Evolutionary conservation across 92 coral and sea anemone genomes (phyloP), one percentile per base, ranked within the genome.

Genomic region (Isaurus tuberculatus): DNA sequence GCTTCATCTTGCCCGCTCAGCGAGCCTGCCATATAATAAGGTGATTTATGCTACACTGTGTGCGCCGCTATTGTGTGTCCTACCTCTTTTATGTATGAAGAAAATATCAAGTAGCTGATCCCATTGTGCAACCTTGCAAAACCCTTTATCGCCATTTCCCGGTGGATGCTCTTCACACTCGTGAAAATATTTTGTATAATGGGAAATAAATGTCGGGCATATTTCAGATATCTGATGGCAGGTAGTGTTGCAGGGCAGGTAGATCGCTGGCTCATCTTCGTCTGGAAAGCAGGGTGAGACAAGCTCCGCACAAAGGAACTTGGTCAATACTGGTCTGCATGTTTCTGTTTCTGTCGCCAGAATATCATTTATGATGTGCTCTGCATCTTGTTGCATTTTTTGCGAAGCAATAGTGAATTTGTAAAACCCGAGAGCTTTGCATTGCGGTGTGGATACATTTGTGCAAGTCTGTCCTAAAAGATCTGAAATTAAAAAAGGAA

Each of bases 241-340:
- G 46, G 80, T 74, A 9, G 80, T 74, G 80, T 74, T 74, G 28
- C 80, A 74, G 49, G 80, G 80, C 27, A 74, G 30, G 20, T 74
- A 53, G 2, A 74, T 51, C 44, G 80, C 67, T 20, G 80, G 80
- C 49, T 51, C 65, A 34, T n/a, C 53, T 2, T 29, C 80, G 32
- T 74, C 30, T 8, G 80, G 80, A 66, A 74, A 74, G 33, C 80
- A 74, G 7, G 66, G 80, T 6, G 80, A 74, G 0, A 74, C 80
- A 8, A 74, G 80, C 31, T 74, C 48, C 29, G 65, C 65, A 26
- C 80, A 73, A 4, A 73, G 80, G 27, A 73, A 51, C n/a, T 53
- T 74, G 15, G 80, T 53, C 67, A 74, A 58, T 15, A 32, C 5
- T 17, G 67, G 80, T 43, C 48, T 8, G 20, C 80, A 74, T 8